These are phyloP conservation scores for Ptilonorhynchus violaceus DNA, from an alignment of 2,113 vertebrate genomes.

Conservation along the genomic window DNA sequence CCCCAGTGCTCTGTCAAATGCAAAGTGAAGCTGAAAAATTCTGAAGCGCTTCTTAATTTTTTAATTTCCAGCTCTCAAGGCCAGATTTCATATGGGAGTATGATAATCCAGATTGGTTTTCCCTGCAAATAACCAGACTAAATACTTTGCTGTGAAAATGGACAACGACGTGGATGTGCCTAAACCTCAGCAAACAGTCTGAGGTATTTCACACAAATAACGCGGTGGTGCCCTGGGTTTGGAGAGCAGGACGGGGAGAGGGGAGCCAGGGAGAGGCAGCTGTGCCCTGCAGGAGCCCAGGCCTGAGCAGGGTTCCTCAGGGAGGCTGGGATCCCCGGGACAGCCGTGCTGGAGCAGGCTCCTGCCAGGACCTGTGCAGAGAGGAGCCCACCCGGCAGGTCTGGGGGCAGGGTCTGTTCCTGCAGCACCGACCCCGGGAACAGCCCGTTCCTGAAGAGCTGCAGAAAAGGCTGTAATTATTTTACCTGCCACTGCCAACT, in stretches of 20 bases:
- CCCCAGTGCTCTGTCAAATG: neutral
- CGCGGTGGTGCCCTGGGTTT: neutral
- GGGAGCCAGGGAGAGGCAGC: too few species aligned
- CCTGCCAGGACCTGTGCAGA: neutral
- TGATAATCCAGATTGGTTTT: neutral
- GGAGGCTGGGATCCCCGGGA: neutral
- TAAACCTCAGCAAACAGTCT: neutral
- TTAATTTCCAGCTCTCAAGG: neutral
- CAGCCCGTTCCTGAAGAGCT: neutral
- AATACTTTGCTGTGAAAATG: neutral
- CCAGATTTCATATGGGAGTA: neutral
- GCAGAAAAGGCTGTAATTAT: neutral
- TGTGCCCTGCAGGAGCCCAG: neutral
- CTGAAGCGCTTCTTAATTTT: neutral
- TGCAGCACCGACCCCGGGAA: accelerated
- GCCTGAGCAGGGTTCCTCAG: accelerated
- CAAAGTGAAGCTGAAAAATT: neutral
- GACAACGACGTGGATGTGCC: neutral
- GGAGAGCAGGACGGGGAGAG: neutral
- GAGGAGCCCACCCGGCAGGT: neutral
- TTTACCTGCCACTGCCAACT: neutral
- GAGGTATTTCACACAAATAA: neutral
- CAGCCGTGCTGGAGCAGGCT: neutral
- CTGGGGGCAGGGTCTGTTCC: neutral
- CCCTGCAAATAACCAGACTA: neutral